Evolutionary conservation across 2,888 invertebrate species (phyloP), one percentile per base, ranked within the genome.

Genomic region (Tetheella fluctuosa): DNA sequence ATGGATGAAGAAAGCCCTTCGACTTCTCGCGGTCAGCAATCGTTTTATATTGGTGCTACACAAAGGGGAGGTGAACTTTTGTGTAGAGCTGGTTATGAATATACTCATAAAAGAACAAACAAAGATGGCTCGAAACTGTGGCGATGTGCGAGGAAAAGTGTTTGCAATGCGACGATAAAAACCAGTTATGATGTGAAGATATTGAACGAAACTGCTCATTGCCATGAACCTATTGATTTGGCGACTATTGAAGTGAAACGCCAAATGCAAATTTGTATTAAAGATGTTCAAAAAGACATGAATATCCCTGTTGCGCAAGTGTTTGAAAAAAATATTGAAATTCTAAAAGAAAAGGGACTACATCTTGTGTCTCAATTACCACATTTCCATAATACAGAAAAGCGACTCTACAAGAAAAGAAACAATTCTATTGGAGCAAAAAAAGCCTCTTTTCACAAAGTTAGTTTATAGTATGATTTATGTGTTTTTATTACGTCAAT

Each of bases 51-150:
- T 61, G 34, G 54, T 57, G 61, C 54, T 54, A 65, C 62, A 17
- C 58, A 58, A 54, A 61, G 61, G 61, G 65, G 62, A 17, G 28
- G 59, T 23, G 57, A 59, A 42, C 59, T 63, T 58, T 55, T 65
- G 30, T 61, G 59, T 60, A 54, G 59, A 28, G 55, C 58, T 59
- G 61, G 61, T 48, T 63, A 63, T 54, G 58, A 61, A 52, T 66
- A 63, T 58, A 37, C 55, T 12, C 55, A 62, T 34, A 66, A 66
- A 53, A 57, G 62, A 64, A 60, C 48, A 20, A 64, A 66, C 57
- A 62, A 66, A 62, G 64, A 64, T 52, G 60, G 62, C 10, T 62
- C 64, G 52, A 57, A 64, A 12, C 53, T 66, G 59, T 64, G 62
- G 63, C 57, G 63, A 25, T 66, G 63, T 59, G 60, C 60, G 13